These are phyloP conservation scores for Ondatra zibethicus DNA, from an alignment of 2,113 vertebrate species.

Conservation along the genomic window DNA sequence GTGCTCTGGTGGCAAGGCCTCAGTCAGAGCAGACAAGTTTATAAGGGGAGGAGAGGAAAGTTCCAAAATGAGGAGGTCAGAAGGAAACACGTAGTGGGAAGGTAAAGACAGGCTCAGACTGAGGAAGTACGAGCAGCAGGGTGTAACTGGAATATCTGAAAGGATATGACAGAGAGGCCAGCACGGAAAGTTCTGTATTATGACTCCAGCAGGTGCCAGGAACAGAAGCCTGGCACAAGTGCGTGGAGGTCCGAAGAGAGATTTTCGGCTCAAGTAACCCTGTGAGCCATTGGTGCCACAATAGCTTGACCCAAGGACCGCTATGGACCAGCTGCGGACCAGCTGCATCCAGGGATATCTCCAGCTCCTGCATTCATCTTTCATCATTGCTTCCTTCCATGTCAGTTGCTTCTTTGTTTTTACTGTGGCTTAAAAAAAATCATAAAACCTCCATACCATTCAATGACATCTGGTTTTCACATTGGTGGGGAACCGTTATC, in stretches of 20 bases:
- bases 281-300: background rate
- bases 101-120: background rate
- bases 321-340: background rate
- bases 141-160: background rate
- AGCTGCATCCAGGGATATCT: background rate
- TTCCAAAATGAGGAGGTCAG: background rate
- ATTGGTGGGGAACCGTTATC: background rate
- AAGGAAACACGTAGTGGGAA: background rate
- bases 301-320: background rate
- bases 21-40: background rate
- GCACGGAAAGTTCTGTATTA: slow-evolving; percentile 4
- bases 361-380: background rate
- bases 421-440: background rate
- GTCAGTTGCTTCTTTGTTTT: background rate
- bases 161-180: background rate
- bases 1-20: background rate
- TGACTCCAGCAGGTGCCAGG: background rate
- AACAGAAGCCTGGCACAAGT: background rate
- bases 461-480: background rate
- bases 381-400: background rate
- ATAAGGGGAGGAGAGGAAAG: background rate
- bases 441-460: background rate
- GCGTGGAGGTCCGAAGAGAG: background rate
- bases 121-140: background rate
- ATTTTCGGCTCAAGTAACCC: background rate